Evolutionary conservation across 2,113 vertebrate species (phyloP).

Genomic region (pig (Sus scrofa)): DNA sequence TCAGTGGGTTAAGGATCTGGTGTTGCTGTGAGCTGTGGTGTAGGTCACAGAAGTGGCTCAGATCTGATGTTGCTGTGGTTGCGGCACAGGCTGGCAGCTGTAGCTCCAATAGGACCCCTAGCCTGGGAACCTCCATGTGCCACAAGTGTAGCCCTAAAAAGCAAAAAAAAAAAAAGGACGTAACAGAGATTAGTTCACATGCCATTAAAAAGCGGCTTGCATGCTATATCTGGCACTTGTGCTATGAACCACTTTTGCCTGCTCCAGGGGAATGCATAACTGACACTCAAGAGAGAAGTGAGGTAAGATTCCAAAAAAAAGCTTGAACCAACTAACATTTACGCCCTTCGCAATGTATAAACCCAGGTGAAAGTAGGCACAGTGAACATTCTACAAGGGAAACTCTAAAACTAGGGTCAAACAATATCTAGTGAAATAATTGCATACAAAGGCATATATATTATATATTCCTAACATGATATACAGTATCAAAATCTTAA

Average conservation of each 20-base stretch:
- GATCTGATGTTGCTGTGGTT: too few species aligned
- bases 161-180: neutral
- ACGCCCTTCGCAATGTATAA: neutral
- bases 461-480: neutral
- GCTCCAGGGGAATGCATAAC: neutral
- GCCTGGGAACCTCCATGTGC: too few species aligned
- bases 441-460: neutral
- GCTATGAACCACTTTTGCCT: slow-evolving; percentile 37
- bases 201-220: neutral
- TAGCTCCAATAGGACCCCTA: too few species aligned
- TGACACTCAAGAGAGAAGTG: slow-evolving; percentile 23
- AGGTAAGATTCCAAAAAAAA: slow-evolving; percentile 30
- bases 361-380: neutral
- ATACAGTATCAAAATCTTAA: slow-evolving; percentile 34
- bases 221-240: slow-evolving; percentile 50
- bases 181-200: slow-evolving; percentile 14
- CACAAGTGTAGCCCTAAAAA: too few species aligned
- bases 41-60: too few species aligned
- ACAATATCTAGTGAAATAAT: neutral
- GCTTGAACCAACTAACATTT: neutral
- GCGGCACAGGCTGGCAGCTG: too few species aligned
- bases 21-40: too few species aligned
- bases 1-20: too few species aligned
- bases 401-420: neutral
- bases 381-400: neutral